Evolutionary conservation across 2,888 invertebrate species (phyloP).

Genomic region (Drosophila koepferae): DNA sequence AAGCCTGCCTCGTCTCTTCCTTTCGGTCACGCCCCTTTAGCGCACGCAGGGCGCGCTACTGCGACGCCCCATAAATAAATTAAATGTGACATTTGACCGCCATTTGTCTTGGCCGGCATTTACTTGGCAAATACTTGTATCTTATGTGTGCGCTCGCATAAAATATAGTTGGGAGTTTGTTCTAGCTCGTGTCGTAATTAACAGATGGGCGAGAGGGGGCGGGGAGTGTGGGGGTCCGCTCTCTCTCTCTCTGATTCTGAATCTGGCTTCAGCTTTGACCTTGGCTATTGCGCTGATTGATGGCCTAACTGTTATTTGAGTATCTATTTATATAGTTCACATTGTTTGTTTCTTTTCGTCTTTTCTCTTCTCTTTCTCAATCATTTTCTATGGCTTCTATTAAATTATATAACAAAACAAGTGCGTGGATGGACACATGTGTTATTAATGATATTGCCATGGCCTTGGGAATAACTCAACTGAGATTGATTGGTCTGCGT

Average conservation of each 20-base stretch:
- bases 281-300: slow-evolving; percentile 70
- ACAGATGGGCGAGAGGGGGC: slow-evolving; percentile 18
- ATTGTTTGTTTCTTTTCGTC: slow-evolving; percentile 14
- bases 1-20: slow-evolving; percentile 25
- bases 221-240: not conserved
- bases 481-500: slow-evolving; percentile 64
- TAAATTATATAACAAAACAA: slow-evolving; percentile 51
- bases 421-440: slow-evolving; percentile 37
- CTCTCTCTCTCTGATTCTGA: not conserved
- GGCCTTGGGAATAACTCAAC: slow-evolving; percentile 45
- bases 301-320: slow-evolving; percentile 73
- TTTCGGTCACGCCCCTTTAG: slow-evolving; percentile 15
- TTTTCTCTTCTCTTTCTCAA: slow-evolving; percentile 8
- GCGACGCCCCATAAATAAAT: slow-evolving; percentile 68
- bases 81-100: slow-evolving; percentile 79
- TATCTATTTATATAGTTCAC: slow-evolving; percentile 55
- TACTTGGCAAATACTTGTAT: slow-evolving; percentile 63
- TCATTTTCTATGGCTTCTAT: slow-evolving; percentile 27
- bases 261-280: slow-evolving; percentile 43
- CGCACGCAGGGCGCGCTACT: not conserved
- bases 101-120: slow-evolving; percentile 69
- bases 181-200: slow-evolving; percentile 59
- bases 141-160: slow-evolving; percentile 33
- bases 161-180: slow-evolving; percentile 39
- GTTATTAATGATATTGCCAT: slow-evolving; percentile 68